phyloP scores from a whole-genome alignment of 2,113 vertebrate species.

The Urocynchramus pylzowi region DNA sequence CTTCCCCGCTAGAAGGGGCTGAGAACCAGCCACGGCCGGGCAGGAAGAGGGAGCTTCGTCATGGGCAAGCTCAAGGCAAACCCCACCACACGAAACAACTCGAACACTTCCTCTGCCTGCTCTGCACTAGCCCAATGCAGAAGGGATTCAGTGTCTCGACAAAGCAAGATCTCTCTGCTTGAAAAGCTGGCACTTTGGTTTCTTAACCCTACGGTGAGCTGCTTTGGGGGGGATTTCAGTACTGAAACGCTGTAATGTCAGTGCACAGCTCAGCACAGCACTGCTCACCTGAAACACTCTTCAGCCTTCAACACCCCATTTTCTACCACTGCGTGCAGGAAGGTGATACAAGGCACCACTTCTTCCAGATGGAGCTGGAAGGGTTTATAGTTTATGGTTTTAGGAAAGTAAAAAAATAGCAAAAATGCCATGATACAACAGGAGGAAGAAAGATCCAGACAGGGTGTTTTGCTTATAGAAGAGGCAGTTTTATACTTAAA shows the following conservation, averaged over 20 bases:
- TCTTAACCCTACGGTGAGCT: not conserved
- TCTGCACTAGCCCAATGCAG: not conserved
- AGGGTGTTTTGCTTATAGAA: not conserved
- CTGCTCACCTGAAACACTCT: not conserved
- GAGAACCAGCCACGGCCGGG: not conserved
- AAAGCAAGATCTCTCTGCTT: not conserved
- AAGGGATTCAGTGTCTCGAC: not conserved
- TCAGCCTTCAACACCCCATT: not conserved
- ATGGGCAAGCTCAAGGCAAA: not conserved
- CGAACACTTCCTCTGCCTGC: rapidly evolving
- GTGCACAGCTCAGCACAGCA: not conserved
- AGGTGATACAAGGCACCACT: not conserved
- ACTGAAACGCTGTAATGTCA: not conserved
- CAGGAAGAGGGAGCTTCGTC: rapidly evolving
- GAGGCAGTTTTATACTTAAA: not conserved
- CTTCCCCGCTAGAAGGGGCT: slow-evolving; percentile 13
- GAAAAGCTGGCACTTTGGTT: not conserved
- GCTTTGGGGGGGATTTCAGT: not conserved
- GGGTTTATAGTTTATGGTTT: not conserved
- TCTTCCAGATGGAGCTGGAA: not conserved
- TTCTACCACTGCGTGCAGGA: not conserved
- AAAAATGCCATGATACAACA: not conserved
- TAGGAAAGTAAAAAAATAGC: not conserved
- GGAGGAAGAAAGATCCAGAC: not conserved
- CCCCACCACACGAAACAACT: not conserved